Conservation (phyloP, 2,888 invertebrate species). For the Hecatera dysodea region DNA sequence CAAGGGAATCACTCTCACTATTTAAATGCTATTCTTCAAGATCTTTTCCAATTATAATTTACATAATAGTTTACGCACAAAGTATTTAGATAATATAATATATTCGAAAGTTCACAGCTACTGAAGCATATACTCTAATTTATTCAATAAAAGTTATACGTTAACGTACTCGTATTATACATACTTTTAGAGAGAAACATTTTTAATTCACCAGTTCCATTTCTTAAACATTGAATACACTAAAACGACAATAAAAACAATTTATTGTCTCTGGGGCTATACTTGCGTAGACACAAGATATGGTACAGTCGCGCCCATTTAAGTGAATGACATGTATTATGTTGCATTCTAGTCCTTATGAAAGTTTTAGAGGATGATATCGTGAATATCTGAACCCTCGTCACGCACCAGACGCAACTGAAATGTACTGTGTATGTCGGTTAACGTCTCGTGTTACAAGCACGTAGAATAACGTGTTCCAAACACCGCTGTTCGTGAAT, state of each 20-base stretch:
- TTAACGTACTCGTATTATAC: too few species aligned
- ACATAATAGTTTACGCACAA: neutral
- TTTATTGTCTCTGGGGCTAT: constrained; percentile 43
- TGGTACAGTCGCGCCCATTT: constrained; percentile 48
- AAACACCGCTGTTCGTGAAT: constrained; percentile 52
- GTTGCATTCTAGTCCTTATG: constrained; percentile 61
- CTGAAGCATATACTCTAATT: too few species aligned
- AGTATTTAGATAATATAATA: neutral
- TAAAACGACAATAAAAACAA: constrained; percentile 52
- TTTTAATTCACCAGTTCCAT: too few species aligned
- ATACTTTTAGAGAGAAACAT: too few species aligned
- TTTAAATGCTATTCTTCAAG: too few species aligned
- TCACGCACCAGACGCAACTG: constrained; percentile 65
- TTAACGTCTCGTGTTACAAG: constrained; percentile 45
- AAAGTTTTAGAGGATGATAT: constrained; percentile 68
- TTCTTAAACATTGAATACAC: constrained; percentile 41
- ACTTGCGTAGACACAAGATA: constrained; percentile 37
- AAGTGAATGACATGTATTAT: constrained; percentile 58
- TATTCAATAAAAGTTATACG: too few species aligned
- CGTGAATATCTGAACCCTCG: constrained; percentile 65
- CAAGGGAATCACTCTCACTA: too few species aligned
- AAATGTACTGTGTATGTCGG: constrained; percentile 46
- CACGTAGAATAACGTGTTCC: constrained; percentile 51
- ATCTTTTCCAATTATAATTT: neutral
- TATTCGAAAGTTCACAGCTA: neutral